A percentile compares a stretch with the other conserved stretches of the same genome.
These are phyloP conservation scores for Drusus annulatus DNA, from an alignment of 1,140 invertebrate genomes.

Conservation along the genomic window DNA sequence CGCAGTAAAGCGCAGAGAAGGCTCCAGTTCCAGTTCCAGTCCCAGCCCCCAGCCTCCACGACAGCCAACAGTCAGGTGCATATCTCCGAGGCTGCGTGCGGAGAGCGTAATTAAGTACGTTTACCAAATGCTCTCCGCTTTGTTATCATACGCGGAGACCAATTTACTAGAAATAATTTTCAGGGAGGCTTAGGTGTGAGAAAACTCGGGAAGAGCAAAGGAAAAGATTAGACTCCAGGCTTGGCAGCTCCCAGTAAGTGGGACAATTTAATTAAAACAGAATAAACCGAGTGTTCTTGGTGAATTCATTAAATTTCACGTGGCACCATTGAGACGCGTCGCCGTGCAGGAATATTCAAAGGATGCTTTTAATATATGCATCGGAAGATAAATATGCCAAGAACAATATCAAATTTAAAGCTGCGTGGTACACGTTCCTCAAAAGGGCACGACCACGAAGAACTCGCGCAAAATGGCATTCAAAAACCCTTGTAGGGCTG, in stretches of 20 bases:
- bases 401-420: not conserved
- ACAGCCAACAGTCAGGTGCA: no score
- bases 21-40: no score
- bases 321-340: conserved; percentile 26
- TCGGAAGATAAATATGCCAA: not conserved
- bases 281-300: conserved; percentile 54
- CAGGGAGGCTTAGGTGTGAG: conserved; percentile 10
- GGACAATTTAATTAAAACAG: conserved; percentile 59
- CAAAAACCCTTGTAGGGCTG: no score
- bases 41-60: no score
- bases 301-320: conserved; percentile 53
- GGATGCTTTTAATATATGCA: not conserved
- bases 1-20: no score
- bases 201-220: conserved; percentile 1
- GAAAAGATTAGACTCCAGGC: conserved; percentile 32
- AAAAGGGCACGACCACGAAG: no score
- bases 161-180: conserved; percentile 22
- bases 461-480: no score
- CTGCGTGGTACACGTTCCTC: not conserved
- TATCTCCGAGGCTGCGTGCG: no score
- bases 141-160: conserved; percentile 21
- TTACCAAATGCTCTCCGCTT: not conserved
- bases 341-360: not conserved
- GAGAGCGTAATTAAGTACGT: not conserved
- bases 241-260: conserved; percentile 44